Conservation (phyloP, 1,140 invertebrate genomes). For the Drosophila quadrilineata region DNA sequence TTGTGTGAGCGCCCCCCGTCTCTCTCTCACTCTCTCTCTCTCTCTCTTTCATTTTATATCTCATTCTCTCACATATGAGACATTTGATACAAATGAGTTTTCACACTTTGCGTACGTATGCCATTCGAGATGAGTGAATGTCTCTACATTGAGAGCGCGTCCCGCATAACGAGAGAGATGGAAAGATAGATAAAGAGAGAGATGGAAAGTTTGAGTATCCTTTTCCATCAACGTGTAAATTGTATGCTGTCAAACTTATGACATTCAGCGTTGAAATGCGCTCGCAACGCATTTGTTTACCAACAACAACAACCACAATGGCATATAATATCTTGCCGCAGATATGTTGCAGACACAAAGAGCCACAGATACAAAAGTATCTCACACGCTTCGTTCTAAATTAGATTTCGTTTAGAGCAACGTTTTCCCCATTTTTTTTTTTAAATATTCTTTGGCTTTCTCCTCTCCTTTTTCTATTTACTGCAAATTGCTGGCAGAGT, state of each 20-base stretch:
- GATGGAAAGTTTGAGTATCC: conserved; percentile 60
- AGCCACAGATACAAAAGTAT: conserved; percentile 1
- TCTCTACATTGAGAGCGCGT: no score
- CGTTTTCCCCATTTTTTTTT: background rate
- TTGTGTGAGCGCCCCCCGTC: conserved; percentile 37
- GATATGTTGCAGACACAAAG: background rate
- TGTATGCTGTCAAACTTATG: conserved; percentile 77
- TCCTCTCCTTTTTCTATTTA: conserved; percentile 35
- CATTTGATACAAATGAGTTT: conserved; percentile 80
- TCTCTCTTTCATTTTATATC: background rate
- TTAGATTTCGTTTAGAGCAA: conserved; percentile 69
- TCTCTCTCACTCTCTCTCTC: background rate
- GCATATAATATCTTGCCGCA: conserved; percentile 24
- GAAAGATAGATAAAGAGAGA: no score
- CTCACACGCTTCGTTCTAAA: conserved; percentile 54
- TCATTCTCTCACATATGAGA: conserved; percentile 44
- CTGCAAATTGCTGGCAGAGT: conserved; percentile 48
- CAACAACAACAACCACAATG: conserved; percentile 20
- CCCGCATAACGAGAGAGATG: no score
- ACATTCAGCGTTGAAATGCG: conserved; percentile 69
- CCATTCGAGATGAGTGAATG: conserved; percentile 9
- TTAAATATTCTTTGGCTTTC: no score
- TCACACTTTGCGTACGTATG: conserved; percentile 64
- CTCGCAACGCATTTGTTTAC: conserved; percentile 52
- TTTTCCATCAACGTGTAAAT: conserved; percentile 79